Base-by-base conservation (phyloP, 2,888 invertebrate species). In the Clunio marinus region DNA sequence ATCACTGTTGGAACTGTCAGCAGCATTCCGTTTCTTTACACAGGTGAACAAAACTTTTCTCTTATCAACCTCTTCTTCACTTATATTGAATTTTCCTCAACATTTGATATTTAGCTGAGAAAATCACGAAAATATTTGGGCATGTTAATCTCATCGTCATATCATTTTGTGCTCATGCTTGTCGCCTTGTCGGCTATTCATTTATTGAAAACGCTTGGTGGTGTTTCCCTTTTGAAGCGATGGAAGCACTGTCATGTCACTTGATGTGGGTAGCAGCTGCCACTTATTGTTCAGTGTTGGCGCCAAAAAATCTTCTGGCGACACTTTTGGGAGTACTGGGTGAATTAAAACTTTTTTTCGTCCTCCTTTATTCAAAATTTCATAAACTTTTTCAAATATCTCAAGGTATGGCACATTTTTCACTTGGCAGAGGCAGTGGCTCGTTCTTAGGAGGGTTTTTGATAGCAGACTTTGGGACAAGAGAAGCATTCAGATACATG, bases 181-280 rank as follows among this genome's bases (percentile, higher is more conserved):
- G 88, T 68, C 83, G 92, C 73, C 83, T 91, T 69, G 87, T 90
- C 73, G 90, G 91, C 71, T 93, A 93, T 79, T 91, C 92, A 17
- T 87, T 89, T 75, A 91, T 92, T 72, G 88, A 88, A 2, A 88
- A 87, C 75, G 89, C 92, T 5, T 92, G 91, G 91, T 90, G 90
- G 90, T 90, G 90, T 75, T 91, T 92, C 73, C 91, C 91, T 1
- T 91, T 92, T 73, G 92, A 92, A 79, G 90, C 90, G 0, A 86
- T 92, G 84, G 92, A 92, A 78, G 88, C 91, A 0, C 79, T 92
- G 15, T 91, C 91, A 0, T 90, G 91, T 25, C 91, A 92, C 74
- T 80, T 94, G 72, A 91, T 93, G 91, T 93, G 92, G 89, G 91
- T 93, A 15, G 91, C 94, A 37, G 92, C 92, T 1, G 90, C 93